Percentiles rank a stretch among this genome's conserved stretches.
phyloP scores from a whole-genome alignment of 2,888 invertebrate species.

The Pycnomerus fuliginosus region DNA sequence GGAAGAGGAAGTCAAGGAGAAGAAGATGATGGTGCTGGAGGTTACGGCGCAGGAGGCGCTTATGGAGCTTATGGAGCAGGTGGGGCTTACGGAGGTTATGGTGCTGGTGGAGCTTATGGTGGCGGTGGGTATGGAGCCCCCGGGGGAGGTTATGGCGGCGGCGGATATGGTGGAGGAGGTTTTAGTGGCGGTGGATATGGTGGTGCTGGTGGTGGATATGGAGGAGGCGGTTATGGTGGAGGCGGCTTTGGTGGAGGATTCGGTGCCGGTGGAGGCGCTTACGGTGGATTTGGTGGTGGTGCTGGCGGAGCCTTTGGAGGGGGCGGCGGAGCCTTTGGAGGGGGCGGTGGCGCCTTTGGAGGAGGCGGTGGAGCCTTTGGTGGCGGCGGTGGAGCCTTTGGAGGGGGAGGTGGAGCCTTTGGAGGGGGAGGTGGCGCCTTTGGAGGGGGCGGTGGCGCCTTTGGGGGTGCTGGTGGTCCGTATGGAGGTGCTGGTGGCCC shows the following conservation, averaged over 20 bases:
- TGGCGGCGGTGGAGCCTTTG: too few relatives aligned
- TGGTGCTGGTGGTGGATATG: background rate
- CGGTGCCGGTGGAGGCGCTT: slow-evolving; percentile 2
- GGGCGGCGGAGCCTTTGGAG: too few relatives aligned
- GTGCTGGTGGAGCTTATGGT: slow-evolving; percentile 1
- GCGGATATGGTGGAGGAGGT: slow-evolving; percentile 2
- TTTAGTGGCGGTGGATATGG: background rate
- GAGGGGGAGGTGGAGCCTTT: slow-evolving; percentile 1
- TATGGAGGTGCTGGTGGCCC: slow-evolving; percentile 7
- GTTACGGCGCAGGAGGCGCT: slow-evolving; percentile 2
- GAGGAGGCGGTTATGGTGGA: background rate
- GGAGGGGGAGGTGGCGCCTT: slow-evolving; percentile 1
- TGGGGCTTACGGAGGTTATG: slow-evolving; percentile 22
- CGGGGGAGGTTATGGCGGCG: slow-evolving; percentile 4
- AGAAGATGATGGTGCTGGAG: slow-evolving; percentile 1
- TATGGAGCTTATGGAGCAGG: slow-evolving; percentile 21
- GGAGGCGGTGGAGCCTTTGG: too few relatives aligned
- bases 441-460: background rate
- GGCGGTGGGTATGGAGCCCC: slow-evolving; percentile 8
- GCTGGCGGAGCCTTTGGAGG: too few relatives aligned
- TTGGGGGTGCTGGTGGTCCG: slow-evolving; percentile 3
- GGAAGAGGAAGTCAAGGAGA: background rate
- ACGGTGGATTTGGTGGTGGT: slow-evolving; percentile 7
- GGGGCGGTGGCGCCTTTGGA: slow-evolving; percentile 5
- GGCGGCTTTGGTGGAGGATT: background rate